phyloP scores from a whole-genome alignment of 2,797 vertebrate genomes.

The Rhinophrynus dorsalis region DNA sequence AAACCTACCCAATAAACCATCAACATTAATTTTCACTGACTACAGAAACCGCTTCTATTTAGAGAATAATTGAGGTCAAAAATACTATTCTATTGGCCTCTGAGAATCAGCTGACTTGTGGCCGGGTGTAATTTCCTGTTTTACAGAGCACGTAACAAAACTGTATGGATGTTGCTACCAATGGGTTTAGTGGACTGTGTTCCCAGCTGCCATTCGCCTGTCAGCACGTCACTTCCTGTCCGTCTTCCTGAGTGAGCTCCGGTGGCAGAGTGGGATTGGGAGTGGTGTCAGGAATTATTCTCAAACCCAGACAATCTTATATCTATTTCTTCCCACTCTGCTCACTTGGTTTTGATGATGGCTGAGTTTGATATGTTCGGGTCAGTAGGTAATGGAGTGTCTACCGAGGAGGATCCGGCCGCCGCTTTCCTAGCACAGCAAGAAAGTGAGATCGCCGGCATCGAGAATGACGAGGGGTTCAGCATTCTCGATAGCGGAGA shows the following conservation, averaged over 20 bases:
- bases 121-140: not conserved
- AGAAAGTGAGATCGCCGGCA: constrained; percentile 92
- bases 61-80: too few relatives aligned
- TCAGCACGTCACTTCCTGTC: not conserved
- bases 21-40: too few relatives aligned
- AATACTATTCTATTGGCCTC: not conserved
- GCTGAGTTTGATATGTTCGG: constrained; percentile 63
- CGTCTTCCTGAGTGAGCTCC: not conserved
- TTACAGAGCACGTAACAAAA: too few relatives aligned
- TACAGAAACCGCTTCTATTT: too few relatives aligned
- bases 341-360: constrained; percentile 50
- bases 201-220: too few relatives aligned
- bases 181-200: too few relatives aligned
- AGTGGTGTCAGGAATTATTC: not conserved
- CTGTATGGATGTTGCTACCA: too few relatives aligned
- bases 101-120: not conserved
- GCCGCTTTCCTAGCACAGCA: constrained; percentile 92
- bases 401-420: constrained; percentile 85
- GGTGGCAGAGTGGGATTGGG: not conserved
- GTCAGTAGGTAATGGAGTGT: constrained; percentile 73
- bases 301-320: not conserved
- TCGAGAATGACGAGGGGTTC: constrained; percentile 93
- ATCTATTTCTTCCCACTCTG: too few relatives aligned
- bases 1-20: too few relatives aligned
- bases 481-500: constrained; percentile 90